phyloP scores from a whole-genome alignment of 2,888 invertebrate genomes.

The Phaonia tiefii region DNA sequence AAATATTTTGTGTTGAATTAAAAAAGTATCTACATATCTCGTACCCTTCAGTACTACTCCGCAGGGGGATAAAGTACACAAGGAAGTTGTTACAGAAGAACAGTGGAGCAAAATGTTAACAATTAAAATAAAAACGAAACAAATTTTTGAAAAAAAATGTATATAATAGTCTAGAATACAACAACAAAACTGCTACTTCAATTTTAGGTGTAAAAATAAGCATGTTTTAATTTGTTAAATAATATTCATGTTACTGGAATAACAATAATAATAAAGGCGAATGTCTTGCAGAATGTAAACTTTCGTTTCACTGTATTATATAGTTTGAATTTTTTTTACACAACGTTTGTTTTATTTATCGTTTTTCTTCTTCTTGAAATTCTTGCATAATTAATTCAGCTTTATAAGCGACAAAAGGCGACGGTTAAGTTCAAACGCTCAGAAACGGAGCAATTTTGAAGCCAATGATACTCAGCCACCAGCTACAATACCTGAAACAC shows the following conservation, averaged over 20 bases:
- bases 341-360: neutral
- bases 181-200: too few species aligned
- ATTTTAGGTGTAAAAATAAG: too few species aligned
- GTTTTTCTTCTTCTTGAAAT: conserved; percentile 43
- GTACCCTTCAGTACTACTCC: too few species aligned
- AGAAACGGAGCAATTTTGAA: conserved; percentile 19
- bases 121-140: too few species aligned
- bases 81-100: conserved; percentile 2
- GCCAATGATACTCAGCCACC: conserved; percentile 1
- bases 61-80: neutral
- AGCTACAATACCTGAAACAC: neutral
- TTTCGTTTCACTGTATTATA: conserved; percentile 1
- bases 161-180: too few species aligned
- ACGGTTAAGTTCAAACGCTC: conserved; percentile 60
- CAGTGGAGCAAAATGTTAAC: conserved; percentile 6
- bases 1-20: conserved; percentile 30
- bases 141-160: neutral
- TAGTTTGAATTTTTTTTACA: neutral
- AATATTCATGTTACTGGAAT: too few species aligned
- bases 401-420: neutral
- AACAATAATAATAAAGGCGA: too few species aligned
- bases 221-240: too few species aligned
- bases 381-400: conserved; percentile 62
- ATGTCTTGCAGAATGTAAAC: too few species aligned
- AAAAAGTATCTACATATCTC: neutral